Percentiles rank a stretch among this genome's conserved stretches.
These are phyloP conservation scores for Nannospalax galili DNA, from an alignment of 2,113 vertebrate species.

Conservation along the genomic window DNA sequence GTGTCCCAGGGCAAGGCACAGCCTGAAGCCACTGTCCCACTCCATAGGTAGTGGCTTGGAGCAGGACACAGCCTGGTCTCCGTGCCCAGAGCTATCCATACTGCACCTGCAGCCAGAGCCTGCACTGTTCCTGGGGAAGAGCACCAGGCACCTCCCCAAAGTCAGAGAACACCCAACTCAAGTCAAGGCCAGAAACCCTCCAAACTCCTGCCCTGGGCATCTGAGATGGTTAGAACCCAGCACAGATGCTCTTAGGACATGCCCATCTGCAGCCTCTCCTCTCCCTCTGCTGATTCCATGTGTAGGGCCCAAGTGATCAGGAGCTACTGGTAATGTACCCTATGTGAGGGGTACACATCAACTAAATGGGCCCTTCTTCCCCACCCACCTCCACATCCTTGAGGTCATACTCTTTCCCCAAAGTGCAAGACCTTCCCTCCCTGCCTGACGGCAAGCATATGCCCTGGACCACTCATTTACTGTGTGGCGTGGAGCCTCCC, in stretches of 20 bases:
- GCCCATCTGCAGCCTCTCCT: background rate
- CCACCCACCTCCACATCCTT: background rate
- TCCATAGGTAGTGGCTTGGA: background rate
- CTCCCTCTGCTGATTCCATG: background rate
- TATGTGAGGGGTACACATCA: background rate
- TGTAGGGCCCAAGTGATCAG: background rate
- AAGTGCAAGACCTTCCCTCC: background rate
- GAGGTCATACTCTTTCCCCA: background rate
- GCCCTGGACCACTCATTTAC: too few species aligned
- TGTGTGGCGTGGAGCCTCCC: background rate
- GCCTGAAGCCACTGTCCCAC: background rate
- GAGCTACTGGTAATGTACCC: background rate
- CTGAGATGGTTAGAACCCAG: background rate
- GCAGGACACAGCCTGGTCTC: background rate
- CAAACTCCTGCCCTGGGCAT: too few species aligned
- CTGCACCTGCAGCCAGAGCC: too few species aligned
- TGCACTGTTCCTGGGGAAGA: background rate
- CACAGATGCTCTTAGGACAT: background rate
- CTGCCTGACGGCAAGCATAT: background rate
- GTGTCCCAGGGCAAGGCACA: background rate
- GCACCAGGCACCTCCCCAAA: background rate
- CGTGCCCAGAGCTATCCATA: background rate
- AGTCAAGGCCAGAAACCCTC: background rate
- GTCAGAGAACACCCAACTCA: background rate
- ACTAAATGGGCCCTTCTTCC: background rate